Evolutionary conservation across 2,113 vertebrate species (phyloP), one percentile per base, ranked within the genome.

Genomic region (Leptobrachium ailaonicum): DNA sequence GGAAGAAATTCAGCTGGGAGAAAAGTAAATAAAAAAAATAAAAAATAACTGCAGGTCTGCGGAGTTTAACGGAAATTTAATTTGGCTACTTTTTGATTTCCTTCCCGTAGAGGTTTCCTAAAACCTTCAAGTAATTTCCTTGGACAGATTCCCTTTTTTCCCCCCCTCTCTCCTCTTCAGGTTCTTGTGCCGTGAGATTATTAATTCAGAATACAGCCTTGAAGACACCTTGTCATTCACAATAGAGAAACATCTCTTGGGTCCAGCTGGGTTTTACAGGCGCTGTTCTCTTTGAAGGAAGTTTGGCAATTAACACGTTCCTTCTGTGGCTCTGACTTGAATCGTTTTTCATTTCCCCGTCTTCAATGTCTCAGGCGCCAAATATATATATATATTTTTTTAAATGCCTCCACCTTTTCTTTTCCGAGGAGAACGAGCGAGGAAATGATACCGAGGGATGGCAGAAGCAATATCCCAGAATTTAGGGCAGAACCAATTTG

Each of bases 201-300:
- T 73, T 71, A 72, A 44, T 82, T 85, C 74, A 71, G 71, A 73
- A 75, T 32, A 68, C 73, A 79, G 82, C 67, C 73, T 77, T 70
- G 66, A 64, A 66, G 50, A 11, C 47, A 45, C 56, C n/a, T 71
- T 83, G 10, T 71, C 78, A 77, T 20, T 81, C 70, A 56, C 0
- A 8, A 53, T 56, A 80, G 62, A 2, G 2, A 42, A 70, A 40
- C 8, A 5, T 20, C 43, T 1, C 41, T 0, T 41, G 76, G 62
- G 41, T 70, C 53, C 74, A 54, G 68, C n/a, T 78, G 32, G 67
- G 41, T 10, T 75, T 53, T 47, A n/a, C 50, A 13, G 12, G 6
- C 42, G 32, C 69, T 73, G 69, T 71, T 66, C 80, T 67, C 40
- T 14, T 66, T 83, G 0, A 2, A 2, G 0, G 8, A 1, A 1